Base-by-base conservation (phyloP, 2,113 vertebrate genomes). In the Oryzias woworae region DNA sequence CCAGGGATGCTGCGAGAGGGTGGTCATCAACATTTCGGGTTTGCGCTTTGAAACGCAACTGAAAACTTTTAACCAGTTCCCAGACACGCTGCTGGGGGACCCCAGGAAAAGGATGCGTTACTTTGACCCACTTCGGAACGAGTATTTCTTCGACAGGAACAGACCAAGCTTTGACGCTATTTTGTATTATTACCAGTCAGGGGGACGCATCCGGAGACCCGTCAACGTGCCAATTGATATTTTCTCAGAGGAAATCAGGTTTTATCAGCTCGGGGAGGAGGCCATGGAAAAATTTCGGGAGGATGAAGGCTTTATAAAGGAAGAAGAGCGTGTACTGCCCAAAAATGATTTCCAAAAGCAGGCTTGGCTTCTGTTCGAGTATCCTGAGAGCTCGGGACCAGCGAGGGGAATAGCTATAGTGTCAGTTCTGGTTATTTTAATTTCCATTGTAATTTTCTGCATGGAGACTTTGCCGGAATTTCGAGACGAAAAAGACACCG, bases 221-320 rank as follows among this genome's bases (percentile, higher is more conserved):
- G 96, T 96, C 55, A 98, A 98, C 7, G 97, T 99, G 41, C 97
- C 97, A 88, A 96, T 99, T 49, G 97, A 99, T 69, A 95, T 99
- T 63, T 99, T 99, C 92, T 96, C 96, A 0, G 96, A 98, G 90
- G 97, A 99, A 87, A 99, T 99, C 69, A 85, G 94, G 36, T 99
- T 99, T 87, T 99, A 99, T 69, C 94, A 98, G 78, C 95, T 98
- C 22, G 97, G 97, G 1, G 95, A 96, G 77, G 96, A 96, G 74
- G 96, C 96, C 56, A 97, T 99, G 95, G 95, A 98, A 80, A 98
- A 97, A 91, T 98, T 99, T 81, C 93, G 97, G 1, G 96, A 98
- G 75, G 97, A 98, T 0, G 97, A 99, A 78, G 97, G 97, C n/a
- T 99, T 98, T 81, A 96, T 99, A 48, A 93, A 93, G n/a, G 97